These are phyloP conservation scores for Invenusta paracnida DNA, from an alignment of 2,888 invertebrate species.

Conservation along the genomic window DNA sequence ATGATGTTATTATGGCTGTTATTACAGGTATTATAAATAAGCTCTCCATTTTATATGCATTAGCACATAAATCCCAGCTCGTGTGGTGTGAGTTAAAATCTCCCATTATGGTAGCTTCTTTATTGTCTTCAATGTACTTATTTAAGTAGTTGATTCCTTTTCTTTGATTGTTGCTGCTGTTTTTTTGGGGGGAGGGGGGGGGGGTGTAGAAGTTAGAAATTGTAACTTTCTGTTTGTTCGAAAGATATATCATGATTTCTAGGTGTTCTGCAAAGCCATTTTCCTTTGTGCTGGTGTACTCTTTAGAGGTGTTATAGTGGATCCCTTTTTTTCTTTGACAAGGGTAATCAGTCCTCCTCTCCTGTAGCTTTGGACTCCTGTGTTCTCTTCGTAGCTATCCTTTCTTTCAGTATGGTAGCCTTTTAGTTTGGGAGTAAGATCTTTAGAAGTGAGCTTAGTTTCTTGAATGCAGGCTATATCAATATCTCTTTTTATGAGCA, in stretches of 20 bases:
- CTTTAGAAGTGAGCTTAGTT: background rate
- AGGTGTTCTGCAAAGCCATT: background rate
- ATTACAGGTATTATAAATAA: background rate
- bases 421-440: no score
- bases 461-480: background rate
- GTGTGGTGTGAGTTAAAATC: background rate
- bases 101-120: background rate
- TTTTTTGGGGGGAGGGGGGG: no score
- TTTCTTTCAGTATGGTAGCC: no score
- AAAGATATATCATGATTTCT: background rate
- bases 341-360: background rate
- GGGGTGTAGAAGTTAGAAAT: background rate
- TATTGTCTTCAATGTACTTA: background rate
- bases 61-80: background rate
- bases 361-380: background rate
- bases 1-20: conserved; percentile 7
- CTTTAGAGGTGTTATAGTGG: background rate
- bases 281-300: background rate
- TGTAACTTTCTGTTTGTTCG: background rate
- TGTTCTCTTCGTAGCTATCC: no score
- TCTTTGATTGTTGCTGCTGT: background rate
- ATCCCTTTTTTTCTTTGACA: background rate
- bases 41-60: background rate
- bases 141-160: background rate
- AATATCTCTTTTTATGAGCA: background rate